Percentiles rank a stretch among this genome's conserved stretches.
Evolutionary conservation across 2,888 invertebrate genomes (phyloP).

Genomic region (Drosophila glabriapex): DNA sequence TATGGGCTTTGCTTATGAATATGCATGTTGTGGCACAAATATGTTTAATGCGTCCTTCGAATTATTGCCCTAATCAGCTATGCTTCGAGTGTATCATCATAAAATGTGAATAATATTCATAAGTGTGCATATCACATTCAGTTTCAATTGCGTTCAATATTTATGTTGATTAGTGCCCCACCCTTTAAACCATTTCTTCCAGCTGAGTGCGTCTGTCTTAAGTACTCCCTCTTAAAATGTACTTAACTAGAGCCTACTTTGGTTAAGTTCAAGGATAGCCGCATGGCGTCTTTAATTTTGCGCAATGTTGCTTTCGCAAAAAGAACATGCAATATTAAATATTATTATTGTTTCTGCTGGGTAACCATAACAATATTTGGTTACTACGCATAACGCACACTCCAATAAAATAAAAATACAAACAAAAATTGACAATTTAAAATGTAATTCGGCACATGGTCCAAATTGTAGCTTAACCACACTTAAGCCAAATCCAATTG

Average conservation of each 20-base stretch:
- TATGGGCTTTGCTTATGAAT: constrained; percentile 46
- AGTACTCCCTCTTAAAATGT: neutral
- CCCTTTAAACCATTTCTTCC: neutral
- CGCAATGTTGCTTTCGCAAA: neutral
- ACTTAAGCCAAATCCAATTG: neutral
- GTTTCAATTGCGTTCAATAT: neutral
- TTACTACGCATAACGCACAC: neutral
- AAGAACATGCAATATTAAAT: neutral
- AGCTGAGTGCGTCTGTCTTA: neutral
- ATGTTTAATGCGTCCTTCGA: constrained; percentile 24
- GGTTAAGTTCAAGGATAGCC: neutral
- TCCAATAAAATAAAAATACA: too few species aligned
- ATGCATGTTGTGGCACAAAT: constrained; percentile 43
- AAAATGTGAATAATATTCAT: constrained; percentile 41
- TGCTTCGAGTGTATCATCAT: constrained; percentile 7
- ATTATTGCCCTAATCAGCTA: neutral
- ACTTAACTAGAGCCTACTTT: neutral
- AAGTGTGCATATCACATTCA: constrained; percentile 2
- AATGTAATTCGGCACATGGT: neutral
- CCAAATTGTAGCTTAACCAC: constrained; percentile 19
- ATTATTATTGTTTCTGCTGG: neutral
- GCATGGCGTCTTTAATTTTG: neutral
- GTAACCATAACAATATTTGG: neutral
- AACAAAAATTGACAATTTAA: neutral
- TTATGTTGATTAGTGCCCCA: constrained; percentile 1